Evolutionary conservation across 2,797 vertebrate genomes (phyloP).

Genomic region (Aotus griseimembra): DNA sequence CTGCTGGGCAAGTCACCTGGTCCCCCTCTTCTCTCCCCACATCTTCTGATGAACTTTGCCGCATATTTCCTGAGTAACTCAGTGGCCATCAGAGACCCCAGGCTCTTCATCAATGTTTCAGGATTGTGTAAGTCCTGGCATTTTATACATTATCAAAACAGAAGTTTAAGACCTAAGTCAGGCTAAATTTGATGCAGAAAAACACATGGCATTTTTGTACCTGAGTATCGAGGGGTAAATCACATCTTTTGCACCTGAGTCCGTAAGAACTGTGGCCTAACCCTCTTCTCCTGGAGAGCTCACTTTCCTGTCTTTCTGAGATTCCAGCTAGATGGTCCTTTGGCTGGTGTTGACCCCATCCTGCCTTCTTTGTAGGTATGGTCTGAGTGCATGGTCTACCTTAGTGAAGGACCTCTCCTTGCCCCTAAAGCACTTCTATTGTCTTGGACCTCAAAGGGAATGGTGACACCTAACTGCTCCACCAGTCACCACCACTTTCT

Average conservation of each 20-base stretch:
- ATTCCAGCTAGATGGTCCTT: not conserved
- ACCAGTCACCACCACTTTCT: not conserved
- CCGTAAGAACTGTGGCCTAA: not conserved
- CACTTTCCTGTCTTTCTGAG: not conserved
- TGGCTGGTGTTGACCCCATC: not conserved
- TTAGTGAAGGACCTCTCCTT: not conserved
- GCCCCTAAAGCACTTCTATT: not conserved
- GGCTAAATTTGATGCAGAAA: not conserved
- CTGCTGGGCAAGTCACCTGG: not conserved
- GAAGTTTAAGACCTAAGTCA: not conserved
- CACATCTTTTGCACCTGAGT: not conserved
- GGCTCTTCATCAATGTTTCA: not conserved
- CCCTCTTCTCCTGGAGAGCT: not conserved
- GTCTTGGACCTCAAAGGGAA: not conserved
- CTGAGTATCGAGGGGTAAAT: not conserved
- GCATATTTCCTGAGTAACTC: not conserved
- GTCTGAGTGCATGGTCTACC: too few relatives aligned
- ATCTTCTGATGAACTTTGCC: not conserved
- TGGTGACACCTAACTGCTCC: not conserved
- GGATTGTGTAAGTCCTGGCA: not conserved
- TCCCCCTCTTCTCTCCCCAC: too few relatives aligned
- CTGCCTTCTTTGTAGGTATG: accelerated
- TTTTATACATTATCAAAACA: not conserved
- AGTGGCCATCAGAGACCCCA: not conserved
- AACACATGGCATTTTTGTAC: not conserved